Conservation (phyloP, 2,888 invertebrate species). For the Tachina fera region DNA sequence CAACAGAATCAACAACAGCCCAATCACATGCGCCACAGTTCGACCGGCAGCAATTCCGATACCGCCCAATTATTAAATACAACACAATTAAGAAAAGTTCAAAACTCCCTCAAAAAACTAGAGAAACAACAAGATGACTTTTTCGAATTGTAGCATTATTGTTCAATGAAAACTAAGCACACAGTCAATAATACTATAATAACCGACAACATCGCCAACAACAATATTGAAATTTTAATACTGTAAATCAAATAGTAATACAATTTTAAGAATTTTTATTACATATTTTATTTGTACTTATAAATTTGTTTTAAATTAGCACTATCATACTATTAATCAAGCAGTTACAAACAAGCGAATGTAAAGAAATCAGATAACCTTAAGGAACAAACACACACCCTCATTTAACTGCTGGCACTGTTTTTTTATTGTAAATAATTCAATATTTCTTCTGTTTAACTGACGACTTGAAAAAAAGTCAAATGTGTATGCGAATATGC, state of each 20-base stretch:
- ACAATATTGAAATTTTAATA: slow-evolving; percentile 56
- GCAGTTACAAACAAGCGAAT: slow-evolving; percentile 1
- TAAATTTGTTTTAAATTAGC: slow-evolving; percentile 34
- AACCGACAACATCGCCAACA: slow-evolving; percentile 17
- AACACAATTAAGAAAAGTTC: slow-evolving; percentile 91
- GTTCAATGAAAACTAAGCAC: slow-evolving; percentile 1
- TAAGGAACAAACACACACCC: slow-evolving; percentile 35
- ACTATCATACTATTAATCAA: slow-evolving; percentile 43
- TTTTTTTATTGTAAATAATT: slow-evolving; percentile 62
- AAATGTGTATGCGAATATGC: background rate
- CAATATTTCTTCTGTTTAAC: slow-evolving; percentile 18
- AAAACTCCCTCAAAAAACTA: slow-evolving; percentile 90
- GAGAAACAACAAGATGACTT: slow-evolving; percentile 94
- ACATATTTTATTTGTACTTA: slow-evolving; percentile 30
- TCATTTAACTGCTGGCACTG: slow-evolving; percentile 25
- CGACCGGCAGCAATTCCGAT: slow-evolving; percentile 84
- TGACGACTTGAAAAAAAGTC: slow-evolving; percentile 3
- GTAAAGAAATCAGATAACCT: slow-evolving; percentile 29
- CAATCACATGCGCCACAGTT: slow-evolving; percentile 80
- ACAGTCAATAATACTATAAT: slow-evolving; percentile 34
- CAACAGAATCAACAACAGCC: slow-evolving; percentile 76
- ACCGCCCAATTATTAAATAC: slow-evolving; percentile 85
- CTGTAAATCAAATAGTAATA: slow-evolving; percentile 52
- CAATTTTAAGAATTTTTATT: slow-evolving; percentile 37
- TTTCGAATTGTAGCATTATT: slow-evolving; percentile 92